Conservation (phyloP, 2,797 vertebrate genomes). For the Cyprinella venusta region DNA sequence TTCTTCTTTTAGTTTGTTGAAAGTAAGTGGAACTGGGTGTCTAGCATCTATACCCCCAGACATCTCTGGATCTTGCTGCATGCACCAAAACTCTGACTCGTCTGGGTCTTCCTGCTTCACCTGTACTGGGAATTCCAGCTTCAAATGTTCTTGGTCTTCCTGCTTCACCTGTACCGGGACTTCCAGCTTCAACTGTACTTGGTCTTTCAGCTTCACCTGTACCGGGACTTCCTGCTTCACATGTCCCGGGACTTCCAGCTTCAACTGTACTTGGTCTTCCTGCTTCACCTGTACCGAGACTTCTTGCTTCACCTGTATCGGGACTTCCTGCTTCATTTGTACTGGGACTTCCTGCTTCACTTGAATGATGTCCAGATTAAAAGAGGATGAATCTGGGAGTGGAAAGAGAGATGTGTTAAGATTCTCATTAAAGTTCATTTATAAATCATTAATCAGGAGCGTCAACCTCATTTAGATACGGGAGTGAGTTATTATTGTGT, state of each 20-base stretch:
- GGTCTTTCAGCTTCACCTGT: too few species aligned
- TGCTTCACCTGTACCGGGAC: too few species aligned
- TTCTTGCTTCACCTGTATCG: too few species aligned
- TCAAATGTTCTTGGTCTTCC: not conserved
- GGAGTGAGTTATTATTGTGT: not conserved
- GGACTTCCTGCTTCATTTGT: too few species aligned
- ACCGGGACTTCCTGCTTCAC: too few species aligned
- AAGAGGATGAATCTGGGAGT: not conserved
- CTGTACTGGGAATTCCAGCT: not conserved
- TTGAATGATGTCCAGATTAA: not conserved
- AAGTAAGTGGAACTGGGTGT: constrained; percentile 9
- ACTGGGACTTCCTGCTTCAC: not conserved
- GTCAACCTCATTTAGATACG: not conserved
- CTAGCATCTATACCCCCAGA: not conserved
- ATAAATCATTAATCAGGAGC: not conserved
- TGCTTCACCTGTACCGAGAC: too few species aligned
- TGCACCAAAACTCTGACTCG: not conserved
- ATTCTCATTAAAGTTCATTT: not conserved
- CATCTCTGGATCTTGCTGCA: constrained; percentile 9
- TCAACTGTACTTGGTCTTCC: too few species aligned
- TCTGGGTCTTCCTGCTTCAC: not conserved
- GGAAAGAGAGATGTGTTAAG: not conserved
- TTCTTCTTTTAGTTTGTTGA: constrained; percentile 11
- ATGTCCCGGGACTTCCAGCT: too few species aligned
- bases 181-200: too few species aligned